These are phyloP conservation scores for Eupelmus urozonus DNA, from an alignment of 2,888 invertebrate species.

Conservation along the genomic window DNA sequence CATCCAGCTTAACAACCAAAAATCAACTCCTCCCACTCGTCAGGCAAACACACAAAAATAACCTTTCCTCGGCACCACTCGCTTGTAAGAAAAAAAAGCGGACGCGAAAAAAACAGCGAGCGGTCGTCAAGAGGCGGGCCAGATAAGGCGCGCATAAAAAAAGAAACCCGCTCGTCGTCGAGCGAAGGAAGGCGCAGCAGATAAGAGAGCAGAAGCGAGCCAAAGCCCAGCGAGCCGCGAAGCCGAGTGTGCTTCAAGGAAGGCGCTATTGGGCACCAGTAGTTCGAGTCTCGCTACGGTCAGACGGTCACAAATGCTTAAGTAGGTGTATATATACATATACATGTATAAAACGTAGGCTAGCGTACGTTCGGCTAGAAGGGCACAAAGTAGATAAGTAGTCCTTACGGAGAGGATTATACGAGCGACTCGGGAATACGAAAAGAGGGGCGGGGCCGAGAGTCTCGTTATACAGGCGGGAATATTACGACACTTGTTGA, in stretches of 20 bases:
- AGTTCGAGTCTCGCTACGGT: conserved; percentile 48
- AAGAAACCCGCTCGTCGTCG: neutral
- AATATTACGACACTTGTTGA: conserved; percentile 57
- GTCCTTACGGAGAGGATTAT: conserved; percentile 43
- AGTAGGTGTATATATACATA: too few species aligned
- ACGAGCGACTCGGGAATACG: conserved; percentile 38
- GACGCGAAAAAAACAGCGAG: neutral
- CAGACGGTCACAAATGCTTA: conserved; percentile 49
- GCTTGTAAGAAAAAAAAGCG: conserved; percentile 6
- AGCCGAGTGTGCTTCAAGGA: too few species aligned
- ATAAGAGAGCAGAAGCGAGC: too few species aligned
- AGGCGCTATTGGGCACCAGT: neutral
- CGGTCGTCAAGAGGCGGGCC: neutral
- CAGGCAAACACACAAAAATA: conserved; percentile 33
- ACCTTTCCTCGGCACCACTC: neutral
- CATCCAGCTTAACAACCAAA: too few species aligned
- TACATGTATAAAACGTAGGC: too few species aligned
- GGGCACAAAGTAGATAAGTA: conserved; percentile 51
- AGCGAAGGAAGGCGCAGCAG: neutral
- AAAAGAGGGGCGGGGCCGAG: neutral
- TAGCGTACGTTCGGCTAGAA: neutral
- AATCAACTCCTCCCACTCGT: conserved; percentile 4
- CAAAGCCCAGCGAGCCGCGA: too few species aligned
- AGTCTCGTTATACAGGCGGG: neutral
- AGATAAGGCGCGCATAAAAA: conserved; percentile 9